Base-by-base conservation (phyloP, 1,140 invertebrate genomes). In the Diabrotica undecimpunctata region DNA sequence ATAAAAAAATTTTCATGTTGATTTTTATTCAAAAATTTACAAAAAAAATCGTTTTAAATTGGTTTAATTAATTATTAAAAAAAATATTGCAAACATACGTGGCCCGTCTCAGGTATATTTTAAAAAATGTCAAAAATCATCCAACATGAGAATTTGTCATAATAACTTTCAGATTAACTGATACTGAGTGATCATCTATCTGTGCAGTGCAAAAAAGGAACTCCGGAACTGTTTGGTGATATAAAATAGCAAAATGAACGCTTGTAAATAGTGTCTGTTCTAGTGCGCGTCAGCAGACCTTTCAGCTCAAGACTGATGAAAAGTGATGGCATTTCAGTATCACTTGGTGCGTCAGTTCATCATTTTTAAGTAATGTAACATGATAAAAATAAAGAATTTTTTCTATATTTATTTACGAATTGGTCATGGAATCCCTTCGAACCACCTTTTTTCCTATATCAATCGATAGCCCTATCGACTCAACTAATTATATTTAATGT, bases 281-380 rank as follows among this genome's bases (percentile, higher is more conserved):
- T 67, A 72, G 64, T 63, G 66, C 65, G 70, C 62, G 58, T 46
- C 41, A n/a, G 41, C 41, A 46, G 41, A 46, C 41, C n/a, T 46
- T 46, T 68, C 61, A 71, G 61, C 67, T 72, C 70, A 69, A 72
- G 70, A 71, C 70, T 71, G 70, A 71, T 71, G 70, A 71, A 69
- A 66, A 66, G 65, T 66, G 65, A 61, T 66, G 64, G 38, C 62
- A 57, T 60, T 61, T 66, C 36, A 38, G 50, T 66, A 55, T 60
- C 65, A 52, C 60, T 66, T 66, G 54, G 54, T 66, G 60, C 60
- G 65, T 66, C 55, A 57, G 55, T 57, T 57, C 36, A 57, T 46
- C 41, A 38, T 57, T 57, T 57, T 57, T 57, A 57, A 57, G 36
- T 38, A 57, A 57, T 57, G 55, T 57, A 57, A 57, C 35, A 37